Base-by-base conservation (phyloP, 2,113 vertebrate genomes). In the Spilogale gracilis region DNA sequence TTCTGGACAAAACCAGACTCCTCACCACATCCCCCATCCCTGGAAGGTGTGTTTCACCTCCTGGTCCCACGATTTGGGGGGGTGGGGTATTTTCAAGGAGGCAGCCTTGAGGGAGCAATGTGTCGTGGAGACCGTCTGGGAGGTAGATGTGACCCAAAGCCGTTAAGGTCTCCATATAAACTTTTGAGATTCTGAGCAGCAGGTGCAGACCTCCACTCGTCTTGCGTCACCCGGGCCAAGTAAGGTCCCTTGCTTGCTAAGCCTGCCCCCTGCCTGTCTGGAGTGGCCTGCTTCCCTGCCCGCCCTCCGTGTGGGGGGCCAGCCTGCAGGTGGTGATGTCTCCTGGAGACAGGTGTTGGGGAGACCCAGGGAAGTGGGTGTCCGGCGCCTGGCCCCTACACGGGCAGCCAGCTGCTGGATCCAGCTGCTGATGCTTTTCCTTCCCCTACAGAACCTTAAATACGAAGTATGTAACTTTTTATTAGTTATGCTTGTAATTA, bases 401-500 rank as follows among this genome's bases (percentile, higher is more conserved):
- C 6, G 0, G 1, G 9, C 65, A 18, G 13, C 76, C 30, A 81
- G 18, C 38, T 1, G 2, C 16, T n/a, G 14, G 18, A 23, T 30
- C 11, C 17, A 18, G 21, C 7, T 11, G 65, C 87, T 32, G 25
- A 8, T 8, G 13, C 32, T 56, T 78, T 43, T 67, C 23, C 65
- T 74, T 56, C 30, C n/a, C 54, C 23, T 7, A 61, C 67, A 67
- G 56, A 58, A 90, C 82, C 32, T 56, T 92, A 96, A 83, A 92
- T 84, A 96, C 58, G 17, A 94, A 96, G 87, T 84, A 67, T 81
- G 83, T 87, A 85, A 95, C 86, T 96, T 93, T 80, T 20, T 58
- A 85, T 97, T 98, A 92, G 92, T 63, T 96, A 78, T 85, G 96
- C 96, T 93, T 98, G 65, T 97, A 97, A 97, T 98, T 96, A 90